Percentiles rank a stretch among this genome's conserved stretches.
Evolutionary conservation across 2,797 vertebrate genomes (phyloP).

Genomic region (Falco rusticolus): DNA sequence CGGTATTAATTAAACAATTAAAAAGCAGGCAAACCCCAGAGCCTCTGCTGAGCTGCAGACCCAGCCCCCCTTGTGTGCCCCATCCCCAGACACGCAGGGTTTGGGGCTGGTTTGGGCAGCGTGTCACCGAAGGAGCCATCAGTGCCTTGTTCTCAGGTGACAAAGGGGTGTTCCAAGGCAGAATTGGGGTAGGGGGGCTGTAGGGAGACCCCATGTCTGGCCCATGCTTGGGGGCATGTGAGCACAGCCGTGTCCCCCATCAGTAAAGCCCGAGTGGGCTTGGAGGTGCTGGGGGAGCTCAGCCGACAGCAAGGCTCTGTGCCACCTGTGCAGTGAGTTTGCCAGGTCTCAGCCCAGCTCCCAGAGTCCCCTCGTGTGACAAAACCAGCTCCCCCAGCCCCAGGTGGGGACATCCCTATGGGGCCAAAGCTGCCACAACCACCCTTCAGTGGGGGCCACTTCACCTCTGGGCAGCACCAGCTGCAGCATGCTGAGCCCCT

Average conservation of each 20-base stretch:
- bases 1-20: not conserved
- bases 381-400: not conserved
- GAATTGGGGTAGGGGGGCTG: fast-evolving
- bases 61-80: not conserved
- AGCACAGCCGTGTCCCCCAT: not conserved
- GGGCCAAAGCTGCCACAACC: not conserved
- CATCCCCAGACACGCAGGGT: fast-evolving
- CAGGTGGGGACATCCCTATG: fast-evolving
- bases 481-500: fast-evolving
- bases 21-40: not conserved
- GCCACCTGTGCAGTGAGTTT: fast-evolving
- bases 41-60: fast-evolving
- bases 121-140: fast-evolving
- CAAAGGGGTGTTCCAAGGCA: not conserved
- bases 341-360: not conserved
- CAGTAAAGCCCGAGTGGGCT: not conserved
- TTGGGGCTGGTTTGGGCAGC: not conserved
- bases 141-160: not conserved
- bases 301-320: not conserved
- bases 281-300: not conserved
- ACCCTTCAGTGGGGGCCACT: not conserved
- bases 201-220: not conserved
- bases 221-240: fast-evolving
- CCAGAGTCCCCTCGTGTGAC: fast-evolving
- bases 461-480: fast-evolving